Base-by-base conservation (phyloP, 30 jellyfish, hydroid and myxozoan species). In the Hydra vulgaris region DNA sequence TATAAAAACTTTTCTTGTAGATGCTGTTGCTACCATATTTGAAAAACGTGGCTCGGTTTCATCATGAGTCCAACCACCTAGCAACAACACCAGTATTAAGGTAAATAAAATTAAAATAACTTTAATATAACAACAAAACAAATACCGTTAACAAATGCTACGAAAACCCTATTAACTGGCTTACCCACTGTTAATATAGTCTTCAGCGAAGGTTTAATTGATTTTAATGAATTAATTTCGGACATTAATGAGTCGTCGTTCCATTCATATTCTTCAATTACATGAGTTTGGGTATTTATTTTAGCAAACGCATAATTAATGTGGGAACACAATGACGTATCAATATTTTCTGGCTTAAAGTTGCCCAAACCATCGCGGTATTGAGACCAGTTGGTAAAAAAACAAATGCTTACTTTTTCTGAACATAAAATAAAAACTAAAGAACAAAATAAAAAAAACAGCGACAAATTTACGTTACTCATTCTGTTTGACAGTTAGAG, bases 61-160 rank as follows among this genome's bases (percentile, higher is more conserved):
- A 53, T 89, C 97, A 73, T 89, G 97, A 81, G 85, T 89, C 97
- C 97, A 89, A 20, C 97, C 97, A 40, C 97, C 89, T 71, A 81
- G 17, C n/a, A n/a, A n/a, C n/a, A n/a, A n/a, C n/a, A 72, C 18
- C 18, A 18, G 18, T n/a, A n/a, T n/a, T n/a, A n/a, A 0, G 23
- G 17, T 25, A 18, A 22, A 72, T 22, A 17, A 22, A 0, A n/a
- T 17, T 56, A n/a, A 56, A 56, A 56, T 17, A 17, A 16, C 17
- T 56, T 16, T 61, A 61, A 17, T 61, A 61, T 61, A 17, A 17
- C 0, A 61, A 61, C 18, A 21, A n/a, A 61, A 61, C 72, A 61
- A 61, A 0, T 18, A 61, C 18, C 19, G 72, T 18, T 18, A 61
- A 61, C 19, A 17, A 0, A 61, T 61, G 72, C 18, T 18, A 61